Conservation (phyloP, 2,113 vertebrate species). For the Siniperca knerii region DNA sequence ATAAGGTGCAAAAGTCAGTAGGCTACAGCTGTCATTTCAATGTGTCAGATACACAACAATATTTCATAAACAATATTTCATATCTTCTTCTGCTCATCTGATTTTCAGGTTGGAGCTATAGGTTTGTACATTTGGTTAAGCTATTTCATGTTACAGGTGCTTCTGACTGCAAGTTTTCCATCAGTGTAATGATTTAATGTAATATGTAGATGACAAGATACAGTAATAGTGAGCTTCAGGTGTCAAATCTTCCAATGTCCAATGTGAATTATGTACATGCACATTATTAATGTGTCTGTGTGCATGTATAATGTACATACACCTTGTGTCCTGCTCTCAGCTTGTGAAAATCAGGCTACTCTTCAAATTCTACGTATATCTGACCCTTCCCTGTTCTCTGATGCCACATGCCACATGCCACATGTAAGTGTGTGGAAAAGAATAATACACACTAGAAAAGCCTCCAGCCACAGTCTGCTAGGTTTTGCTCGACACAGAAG, state of each 20-base stretch:
- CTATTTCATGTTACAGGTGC: neutral
- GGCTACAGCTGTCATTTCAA: no score
- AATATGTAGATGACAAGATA: neutral
- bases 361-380: conserved; percentile 23
- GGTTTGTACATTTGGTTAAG: no score
- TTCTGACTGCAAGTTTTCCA: neutral
- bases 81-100: no score
- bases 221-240: no score
- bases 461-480: conserved; percentile 2
- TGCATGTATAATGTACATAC: neutral
- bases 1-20: no score
- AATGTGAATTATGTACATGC: neutral
- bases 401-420: neutral
- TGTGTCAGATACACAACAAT: no score
- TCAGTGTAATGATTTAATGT: neutral
- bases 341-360: neutral
- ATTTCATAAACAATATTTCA: no score
- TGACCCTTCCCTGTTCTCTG: conserved; percentile 12
- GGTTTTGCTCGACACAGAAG: neutral
- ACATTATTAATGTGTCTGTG: no score
- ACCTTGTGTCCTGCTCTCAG: neutral
- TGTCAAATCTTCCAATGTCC: neutral
- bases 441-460: neutral
- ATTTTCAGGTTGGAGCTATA: no score
- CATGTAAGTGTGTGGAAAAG: neutral